A percentile compares a stretch with the other conserved stretches of the same genome.
Evolutionary conservation across 2,797 vertebrate species (phyloP).

Genomic region (Loris lydekkerianus): DNA sequence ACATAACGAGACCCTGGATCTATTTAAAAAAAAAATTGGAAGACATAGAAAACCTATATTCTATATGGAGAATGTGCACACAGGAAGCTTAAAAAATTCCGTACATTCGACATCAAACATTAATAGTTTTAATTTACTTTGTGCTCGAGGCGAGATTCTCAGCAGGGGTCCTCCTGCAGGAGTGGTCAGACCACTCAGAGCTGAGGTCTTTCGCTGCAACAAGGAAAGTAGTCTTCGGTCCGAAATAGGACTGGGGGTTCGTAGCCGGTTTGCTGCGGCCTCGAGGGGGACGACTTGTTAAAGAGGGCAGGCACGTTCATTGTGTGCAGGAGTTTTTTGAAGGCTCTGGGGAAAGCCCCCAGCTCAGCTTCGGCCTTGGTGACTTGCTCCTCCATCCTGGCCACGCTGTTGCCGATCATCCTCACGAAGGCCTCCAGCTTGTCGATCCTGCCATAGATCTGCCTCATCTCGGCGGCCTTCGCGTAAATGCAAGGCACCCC

Average conservation of each 20-base stretch:
- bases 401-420: conserved; percentile 93
- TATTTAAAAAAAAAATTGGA: not conserved
- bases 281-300: conserved; percentile 92
- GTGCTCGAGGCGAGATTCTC: not conserved
- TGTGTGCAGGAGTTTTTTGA: conserved; percentile 95
- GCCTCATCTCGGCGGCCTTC: conserved; percentile 62
- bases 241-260: conserved; percentile 94
- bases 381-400: conserved; percentile 95
- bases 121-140: not conserved
- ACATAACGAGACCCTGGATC: not conserved
- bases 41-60: conserved; percentile 64
- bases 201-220: conserved; percentile 87
- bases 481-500: conserved; percentile 75
- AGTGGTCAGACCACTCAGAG: conserved; percentile 57
- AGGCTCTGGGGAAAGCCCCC: conserved; percentile 92
- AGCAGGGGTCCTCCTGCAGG: not conserved
- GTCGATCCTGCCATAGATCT: conserved; percentile 94
- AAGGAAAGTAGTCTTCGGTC: conserved; percentile 95
- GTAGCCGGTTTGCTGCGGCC: conserved; percentile 88
- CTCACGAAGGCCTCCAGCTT: conserved; percentile 97
- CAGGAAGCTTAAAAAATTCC: conserved; percentile 60
- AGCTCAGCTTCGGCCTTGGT: conserved; percentile 94
- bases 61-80: conserved; percentile 63
- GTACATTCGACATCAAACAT: not conserved
- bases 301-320: conserved; percentile 94